Evolutionary conservation across 2,113 vertebrate genomes (phyloP).

Genomic region (Heterotilapia buettikoferi): DNA sequence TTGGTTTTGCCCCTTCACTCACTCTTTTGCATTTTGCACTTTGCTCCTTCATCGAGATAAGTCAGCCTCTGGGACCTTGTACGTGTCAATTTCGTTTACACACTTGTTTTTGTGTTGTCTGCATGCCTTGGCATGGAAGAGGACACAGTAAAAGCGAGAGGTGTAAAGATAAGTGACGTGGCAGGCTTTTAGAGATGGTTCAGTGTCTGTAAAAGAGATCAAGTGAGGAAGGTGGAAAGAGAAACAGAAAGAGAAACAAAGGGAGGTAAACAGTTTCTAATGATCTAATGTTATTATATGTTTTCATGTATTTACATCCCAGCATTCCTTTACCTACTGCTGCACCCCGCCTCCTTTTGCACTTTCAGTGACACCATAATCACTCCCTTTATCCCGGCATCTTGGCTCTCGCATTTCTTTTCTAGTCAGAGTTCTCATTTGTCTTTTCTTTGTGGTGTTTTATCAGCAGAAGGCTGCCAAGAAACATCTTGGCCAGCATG

Average conservation of each 20-base stretch:
- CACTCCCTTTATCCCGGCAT: neutral
- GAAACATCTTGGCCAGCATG: neutral
- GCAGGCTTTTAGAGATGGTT: neutral
- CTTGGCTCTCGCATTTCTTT: constrained; percentile 2
- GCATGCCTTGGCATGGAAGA: neutral
- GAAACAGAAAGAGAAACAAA: neutral
- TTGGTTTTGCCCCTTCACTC: neutral
- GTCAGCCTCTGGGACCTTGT: neutral
- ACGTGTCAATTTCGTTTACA: neutral
- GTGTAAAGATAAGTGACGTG: neutral
- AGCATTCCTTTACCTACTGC: constrained; percentile 22
- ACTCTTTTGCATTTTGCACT: neutral
- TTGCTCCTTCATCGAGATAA: constrained; percentile 12
- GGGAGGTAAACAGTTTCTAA: neutral
- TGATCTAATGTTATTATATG: neutral
- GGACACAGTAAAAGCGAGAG: neutral
- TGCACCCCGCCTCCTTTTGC: neutral
- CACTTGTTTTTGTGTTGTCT: neutral
- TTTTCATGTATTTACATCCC: constrained; percentile 8
- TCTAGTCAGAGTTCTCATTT: neutral
- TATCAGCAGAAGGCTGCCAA: neutral
- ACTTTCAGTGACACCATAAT: constrained; percentile 32
- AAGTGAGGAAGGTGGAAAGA: neutral
- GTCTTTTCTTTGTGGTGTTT: neutral
- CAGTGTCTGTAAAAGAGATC: neutral